Base-by-base conservation (phyloP, 2,888 invertebrate genomes). In the Sarcophaga rosellei region DNA sequence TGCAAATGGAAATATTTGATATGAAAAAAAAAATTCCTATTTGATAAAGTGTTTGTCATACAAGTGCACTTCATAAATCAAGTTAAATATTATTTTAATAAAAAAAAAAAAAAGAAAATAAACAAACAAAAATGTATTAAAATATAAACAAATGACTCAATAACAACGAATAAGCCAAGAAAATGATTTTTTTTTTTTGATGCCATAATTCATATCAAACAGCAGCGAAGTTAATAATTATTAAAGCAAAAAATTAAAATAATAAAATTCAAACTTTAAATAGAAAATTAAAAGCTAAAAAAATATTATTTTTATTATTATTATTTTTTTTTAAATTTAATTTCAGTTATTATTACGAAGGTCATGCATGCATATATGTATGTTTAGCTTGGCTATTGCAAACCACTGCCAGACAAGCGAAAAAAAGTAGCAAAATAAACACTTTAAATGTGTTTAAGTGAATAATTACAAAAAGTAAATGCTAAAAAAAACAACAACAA, bases 371-470 rank as follows among this genome's bases (percentile, higher is more conserved):
- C 1, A 3, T 47, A 1, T 3, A 12, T 45, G 10, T 35, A n/a
- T n/a, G n/a, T n/a, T n/a, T 65, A 23, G 35, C 44, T 15, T 12
- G 17, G n/a, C 65, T 65, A 15, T 73, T 72, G 57, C 23, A 72
- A 72, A 72, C 11, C 25, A 23, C 21, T 21, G 47, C n/a, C 17
- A 65, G 23, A 25, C 3, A 20, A 3, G 17, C 35, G 3, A 45
- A 68, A 21, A 68, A n/a, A 15, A 3, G 6, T 44, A 10, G 53
- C 47, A 23, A 35, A 35, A 59, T 59, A 72, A 72, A 72, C 35
- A 72, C 59, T 59, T 72, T 59, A 59, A 59, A 72, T 57, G 25
- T 72, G 59, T 72, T 59, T 72, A 72, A 59, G 35, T 72, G 25
- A 59, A 72, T 72, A 35, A 59, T 66, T 66, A 63, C 3, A 53